phyloP scores from a whole-genome alignment of 2,113 vertebrate genomes.

The Chlorodrepanis virens region DNA sequence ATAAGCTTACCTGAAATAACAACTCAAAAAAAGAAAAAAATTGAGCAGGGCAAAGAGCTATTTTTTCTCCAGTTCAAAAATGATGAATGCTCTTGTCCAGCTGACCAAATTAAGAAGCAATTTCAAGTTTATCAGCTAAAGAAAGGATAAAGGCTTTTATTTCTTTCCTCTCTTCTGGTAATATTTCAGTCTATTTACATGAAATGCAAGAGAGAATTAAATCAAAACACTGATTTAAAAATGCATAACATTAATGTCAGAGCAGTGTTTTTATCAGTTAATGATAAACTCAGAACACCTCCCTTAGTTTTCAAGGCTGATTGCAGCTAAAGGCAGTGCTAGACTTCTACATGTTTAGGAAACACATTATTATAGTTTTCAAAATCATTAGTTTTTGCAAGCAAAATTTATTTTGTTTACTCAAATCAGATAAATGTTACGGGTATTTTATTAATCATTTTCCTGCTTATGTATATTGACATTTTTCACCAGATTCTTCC shows the following conservation, averaged over 20 bases:
- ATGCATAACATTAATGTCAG: conserved; percentile 84
- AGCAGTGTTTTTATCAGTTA: conserved; percentile 74
- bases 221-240: conserved; percentile 89
- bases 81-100: not conserved
- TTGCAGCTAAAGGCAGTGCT: conserved; percentile 67
- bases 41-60: not conserved
- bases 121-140: conserved; percentile 28
- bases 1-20: conserved; percentile 17
- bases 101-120: not conserved
- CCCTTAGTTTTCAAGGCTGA: conserved; percentile 60
- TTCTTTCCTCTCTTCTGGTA: conserved; percentile 27
- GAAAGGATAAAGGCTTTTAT: conserved; percentile 20
- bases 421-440: conserved; percentile 77
- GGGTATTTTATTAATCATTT: conserved; percentile 79
- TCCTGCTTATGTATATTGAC: conserved; percentile 81
- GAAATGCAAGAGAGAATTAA: conserved; percentile 74
- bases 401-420: conserved; percentile 77
- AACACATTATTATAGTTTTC: conserved; percentile 64
- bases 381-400: conserved; percentile 70
- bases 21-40: not conserved
- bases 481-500: conserved; percentile 78
- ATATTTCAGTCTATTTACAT: conserved; percentile 32
- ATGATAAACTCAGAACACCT: conserved; percentile 75
- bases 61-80: not conserved
- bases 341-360: conserved; percentile 50